Evolutionary conservation across 64 coral and sea anemone species (phyloP).

Genomic region (Acropora tenuis): DNA sequence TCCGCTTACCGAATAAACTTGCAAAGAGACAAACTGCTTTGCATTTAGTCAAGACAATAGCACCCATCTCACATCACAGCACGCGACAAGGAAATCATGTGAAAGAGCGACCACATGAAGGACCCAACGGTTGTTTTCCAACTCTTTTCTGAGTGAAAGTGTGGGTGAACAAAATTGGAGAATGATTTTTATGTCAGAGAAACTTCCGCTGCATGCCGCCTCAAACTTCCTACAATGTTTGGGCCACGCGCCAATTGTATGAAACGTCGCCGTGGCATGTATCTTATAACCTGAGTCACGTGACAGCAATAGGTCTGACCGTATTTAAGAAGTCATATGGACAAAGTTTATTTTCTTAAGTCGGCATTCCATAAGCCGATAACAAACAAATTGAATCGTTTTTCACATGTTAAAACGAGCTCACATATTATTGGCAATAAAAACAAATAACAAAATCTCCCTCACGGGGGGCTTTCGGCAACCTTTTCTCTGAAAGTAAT

Average conservation of each 20-base stretch:
- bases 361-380: neutral
- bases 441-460: neutral
- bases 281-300: slow-evolving; percentile 20
- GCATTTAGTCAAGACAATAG: slow-evolving; percentile 24
- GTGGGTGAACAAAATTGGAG: neutral
- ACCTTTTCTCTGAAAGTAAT: neutral
- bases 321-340: neutral
- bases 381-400: neutral
- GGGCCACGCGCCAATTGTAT: too few relatives aligned
- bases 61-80: neutral
- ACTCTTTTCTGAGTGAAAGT: too few relatives aligned
- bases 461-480: neutral
- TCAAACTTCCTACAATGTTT: too few relatives aligned
- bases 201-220: neutral
- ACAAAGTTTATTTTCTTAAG: neutral
- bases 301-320: neutral
- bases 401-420: neutral
- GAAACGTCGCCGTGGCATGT: neutral
- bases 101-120: neutral
- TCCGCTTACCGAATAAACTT: slow-evolving; percentile 40
- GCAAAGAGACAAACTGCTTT: slow-evolving; percentile 18
- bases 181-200: neutral
- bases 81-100: neutral
- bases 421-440: slow-evolving; percentile 10
- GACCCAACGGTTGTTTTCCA: neutral